A percentile compares a stretch with the other conserved stretches of the same genome.
phyloP scores from a whole-genome alignment of 1,140 invertebrate genomes.

The Rhagoletis zephyria region DNA sequence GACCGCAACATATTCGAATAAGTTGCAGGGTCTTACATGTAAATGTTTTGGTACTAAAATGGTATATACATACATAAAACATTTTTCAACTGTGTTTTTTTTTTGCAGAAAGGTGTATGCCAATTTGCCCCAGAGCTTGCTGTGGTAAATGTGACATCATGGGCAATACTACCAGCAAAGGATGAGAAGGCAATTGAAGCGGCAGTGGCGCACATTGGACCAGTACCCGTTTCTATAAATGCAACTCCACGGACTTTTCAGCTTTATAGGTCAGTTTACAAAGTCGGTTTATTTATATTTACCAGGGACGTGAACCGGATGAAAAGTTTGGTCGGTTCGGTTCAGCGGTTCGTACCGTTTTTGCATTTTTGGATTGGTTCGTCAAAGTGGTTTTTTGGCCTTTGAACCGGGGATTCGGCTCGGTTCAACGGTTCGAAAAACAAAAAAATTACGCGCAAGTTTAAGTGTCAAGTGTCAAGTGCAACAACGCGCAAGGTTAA shows the following conservation, averaged over 20 bases:
- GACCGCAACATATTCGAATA: no score
- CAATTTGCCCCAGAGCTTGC: slow-evolving; percentile 75
- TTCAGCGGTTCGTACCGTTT: neutral
- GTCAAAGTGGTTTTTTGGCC: neutral
- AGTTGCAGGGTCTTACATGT: no score
- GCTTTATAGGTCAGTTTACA: slow-evolving; percentile 75
- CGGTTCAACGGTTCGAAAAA: no score
- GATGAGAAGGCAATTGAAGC: slow-evolving; percentile 81
- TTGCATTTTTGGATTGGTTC: neutral
- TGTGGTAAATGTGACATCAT: slow-evolving; percentile 78
- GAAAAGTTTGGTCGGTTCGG: neutral
- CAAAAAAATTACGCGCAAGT: no score
- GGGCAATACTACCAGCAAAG: slow-evolving; percentile 80
- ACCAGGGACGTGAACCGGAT: no score
- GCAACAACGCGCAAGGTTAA: no score
- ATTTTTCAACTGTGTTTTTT: neutral
- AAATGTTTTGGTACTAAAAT: no score
- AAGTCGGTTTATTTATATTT: neutral
- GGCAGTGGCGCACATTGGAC: slow-evolving; percentile 81
- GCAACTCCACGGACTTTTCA: slow-evolving; percentile 84
- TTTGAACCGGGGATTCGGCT: neutral
- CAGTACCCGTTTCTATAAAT: slow-evolving; percentile 82
- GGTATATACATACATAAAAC: no score
- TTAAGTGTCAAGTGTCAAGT: no score
- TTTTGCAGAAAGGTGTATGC: slow-evolving; percentile 78